Evolutionary conservation across 2,113 vertebrate genomes (phyloP), one percentile per base, ranked within the genome.

Genomic region (Callocephalon fimbriatum): DNA sequence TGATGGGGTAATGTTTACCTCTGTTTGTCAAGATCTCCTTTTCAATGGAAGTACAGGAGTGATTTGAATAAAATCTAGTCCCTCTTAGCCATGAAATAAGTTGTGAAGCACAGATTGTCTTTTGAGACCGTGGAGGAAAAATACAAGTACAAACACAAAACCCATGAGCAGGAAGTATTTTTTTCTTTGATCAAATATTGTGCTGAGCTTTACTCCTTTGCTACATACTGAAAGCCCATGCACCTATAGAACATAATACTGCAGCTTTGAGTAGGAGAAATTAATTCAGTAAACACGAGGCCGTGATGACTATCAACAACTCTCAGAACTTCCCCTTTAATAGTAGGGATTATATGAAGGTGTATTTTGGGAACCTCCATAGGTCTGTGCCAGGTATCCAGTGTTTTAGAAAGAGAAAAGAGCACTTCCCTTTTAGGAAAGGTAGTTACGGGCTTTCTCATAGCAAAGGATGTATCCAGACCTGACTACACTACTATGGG

Each of bases 91-190:
- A 71, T 35, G 29, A 59, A 88, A 83, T 73, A 31, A 31, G 15
- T 62, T 61, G 37, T 50, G 38, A 76, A 73, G 35, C 9, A 42
- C 35, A 67, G 16, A 12, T 54, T 63, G 58, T 48, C 45, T 88
- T 89, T n/a, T 32, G 82, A 94, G 90, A 90, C 70, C 3, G 1
- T 70, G 74, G 85, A 94, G 58, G 80, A 78, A 72, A 93, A 95
- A 61, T 50, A 91, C 26, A 94, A 74, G 18, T 71, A 70, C 38
- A 92, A 94, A 83, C 58, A 82, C 26, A 85, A 81, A 94, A 75
- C 40, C 17, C 76, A 84, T 32, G 44, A 88, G 50, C 45, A 45
- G 53, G 80, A 93, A 78, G 26, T 38, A n/a, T 90, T 48, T 42
- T 65, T 53, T 56, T 37, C 10, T 32, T 74, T 54, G 16, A 44